Base-by-base conservation (phyloP, 2,113 vertebrate species). In the Myrmecophaga tridactyla region DNA sequence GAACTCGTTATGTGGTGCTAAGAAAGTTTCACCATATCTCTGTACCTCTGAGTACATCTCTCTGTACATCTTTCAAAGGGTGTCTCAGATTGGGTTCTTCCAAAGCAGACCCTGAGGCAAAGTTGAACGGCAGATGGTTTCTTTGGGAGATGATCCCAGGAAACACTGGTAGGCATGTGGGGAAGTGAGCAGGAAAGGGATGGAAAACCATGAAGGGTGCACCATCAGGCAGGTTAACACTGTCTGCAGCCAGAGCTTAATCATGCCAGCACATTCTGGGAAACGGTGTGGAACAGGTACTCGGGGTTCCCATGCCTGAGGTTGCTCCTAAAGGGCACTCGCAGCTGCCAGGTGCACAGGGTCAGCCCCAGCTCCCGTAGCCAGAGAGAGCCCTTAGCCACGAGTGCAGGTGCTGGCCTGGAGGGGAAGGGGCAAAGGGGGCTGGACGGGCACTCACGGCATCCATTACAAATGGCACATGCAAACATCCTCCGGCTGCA, bases 391-490 rank as follows among this genome's bases (percentile, higher is more conserved):
- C 34, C 56, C 34, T n/a, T 9, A 5, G 20, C 36, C 41, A 13
- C 17, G 29, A n/a, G 53, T 3, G 29, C 36, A 34, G 53, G 13
- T 43, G 58, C 21, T 1, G 14, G 18, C 27, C 3, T 39, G 34
- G 85, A 60, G 69, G 36, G 25, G 53, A 56, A 18, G 43, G 69
- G 51, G 18, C 67, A 58, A 0, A 3, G 23, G 8, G 80, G 41
- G 6, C 0, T 29, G 25, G 29, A 34, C 7, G 6, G 8, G 34
- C 29, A 1, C 18, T 58, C n/a, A 70, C 0, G 43, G 36, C 46
- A 25, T 13, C 58, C 1, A 2, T 29, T 4, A 3, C 27, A 20
- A 31, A n/a, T 53, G 53, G 2, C 2, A 4, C 2, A 9, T 43
- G 36, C 17, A 31, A 25, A 21, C 78, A 41, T 41, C 18, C 41